Conservation (phyloP, 2,888 invertebrate genomes). For the Chrysotoxum bicinctum region DNA sequence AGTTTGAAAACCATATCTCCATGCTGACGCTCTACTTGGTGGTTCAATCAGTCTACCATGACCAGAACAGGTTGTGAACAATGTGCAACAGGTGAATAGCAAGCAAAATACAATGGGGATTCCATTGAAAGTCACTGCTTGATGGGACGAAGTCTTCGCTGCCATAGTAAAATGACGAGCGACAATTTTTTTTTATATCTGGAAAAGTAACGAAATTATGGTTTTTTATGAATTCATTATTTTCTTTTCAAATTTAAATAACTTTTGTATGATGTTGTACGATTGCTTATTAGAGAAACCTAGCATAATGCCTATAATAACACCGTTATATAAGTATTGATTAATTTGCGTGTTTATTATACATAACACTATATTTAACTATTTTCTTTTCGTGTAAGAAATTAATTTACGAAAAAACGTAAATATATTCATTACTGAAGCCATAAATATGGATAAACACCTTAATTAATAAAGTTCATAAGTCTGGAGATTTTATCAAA, state of each 20-base stretch:
- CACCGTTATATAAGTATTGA: not conserved
- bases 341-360: conserved; percentile 45
- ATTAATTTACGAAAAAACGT: conserved; percentile 11
- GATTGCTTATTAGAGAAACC: conserved; percentile 7
- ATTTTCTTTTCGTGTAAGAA: conserved; percentile 33
- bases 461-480: not conserved
- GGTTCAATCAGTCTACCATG: conserved; percentile 86
- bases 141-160: conserved; percentile 23
- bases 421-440: not conserved
- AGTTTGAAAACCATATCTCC: conserved; percentile 94
- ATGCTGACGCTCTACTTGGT: conserved; percentile 92
- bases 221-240: not conserved
- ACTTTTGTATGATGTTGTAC: not conserved
- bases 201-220: not conserved
- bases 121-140: conserved; percentile 31
- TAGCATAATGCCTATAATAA: not conserved
- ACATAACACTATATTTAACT: no score
- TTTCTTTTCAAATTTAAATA: conserved; percentile 15
- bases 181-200: conserved; percentile 33
- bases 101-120: conserved; percentile 46
- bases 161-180: conserved; percentile 41
- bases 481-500: not conserved
- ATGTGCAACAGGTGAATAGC: conserved; percentile 54
- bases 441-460: not conserved
- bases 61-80: conserved; percentile 74